These are phyloP conservation scores for Polymixis lichenea DNA, from an alignment of 2,888 invertebrate species.

Conservation along the genomic window DNA sequence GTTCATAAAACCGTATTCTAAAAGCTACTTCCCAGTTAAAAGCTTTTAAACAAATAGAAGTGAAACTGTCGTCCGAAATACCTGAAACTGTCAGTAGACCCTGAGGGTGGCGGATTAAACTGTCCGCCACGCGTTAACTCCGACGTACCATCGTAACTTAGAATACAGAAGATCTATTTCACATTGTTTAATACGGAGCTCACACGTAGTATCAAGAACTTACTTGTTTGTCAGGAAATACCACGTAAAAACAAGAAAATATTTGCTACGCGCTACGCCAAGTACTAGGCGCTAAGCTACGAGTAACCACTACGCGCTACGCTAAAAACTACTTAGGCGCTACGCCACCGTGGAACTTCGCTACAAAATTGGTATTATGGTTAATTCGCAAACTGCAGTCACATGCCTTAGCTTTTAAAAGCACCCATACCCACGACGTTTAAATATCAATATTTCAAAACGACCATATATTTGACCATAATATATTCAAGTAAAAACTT, in stretches of 20 bases:
- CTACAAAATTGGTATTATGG: conserved; percentile 4
- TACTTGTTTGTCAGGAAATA: not conserved
- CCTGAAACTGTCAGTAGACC: conserved; percentile 32
- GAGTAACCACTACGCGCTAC: not conserved
- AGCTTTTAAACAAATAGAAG: conserved; percentile 54
- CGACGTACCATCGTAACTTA: fast-evolving
- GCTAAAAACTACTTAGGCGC: not conserved
- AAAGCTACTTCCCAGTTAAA: conserved; percentile 30
- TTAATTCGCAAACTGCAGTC: conserved; percentile 1
- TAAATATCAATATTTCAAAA: not conserved
- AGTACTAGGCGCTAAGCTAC: not conserved
- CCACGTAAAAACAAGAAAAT: not conserved
- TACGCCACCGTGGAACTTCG: not conserved
- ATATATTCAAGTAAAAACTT: not conserved
- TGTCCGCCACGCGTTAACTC: conserved; percentile 32
- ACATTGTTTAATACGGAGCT: not conserved
- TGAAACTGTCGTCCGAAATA: conserved; percentile 42
- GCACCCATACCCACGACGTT: not conserved
- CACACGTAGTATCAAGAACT: no score
- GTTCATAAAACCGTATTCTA: conserved; percentile 19
- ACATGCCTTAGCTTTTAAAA: not conserved
- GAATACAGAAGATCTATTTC: conserved; percentile 35
- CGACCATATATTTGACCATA: not conserved
- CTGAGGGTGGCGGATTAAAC: conserved; percentile 48
- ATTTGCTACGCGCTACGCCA: conserved; percentile 3